Percentiles rank a stretch among this genome's conserved stretches.
Conservation (phyloP, 2,888 invertebrate species). For the Cantharis nigra region DNA sequence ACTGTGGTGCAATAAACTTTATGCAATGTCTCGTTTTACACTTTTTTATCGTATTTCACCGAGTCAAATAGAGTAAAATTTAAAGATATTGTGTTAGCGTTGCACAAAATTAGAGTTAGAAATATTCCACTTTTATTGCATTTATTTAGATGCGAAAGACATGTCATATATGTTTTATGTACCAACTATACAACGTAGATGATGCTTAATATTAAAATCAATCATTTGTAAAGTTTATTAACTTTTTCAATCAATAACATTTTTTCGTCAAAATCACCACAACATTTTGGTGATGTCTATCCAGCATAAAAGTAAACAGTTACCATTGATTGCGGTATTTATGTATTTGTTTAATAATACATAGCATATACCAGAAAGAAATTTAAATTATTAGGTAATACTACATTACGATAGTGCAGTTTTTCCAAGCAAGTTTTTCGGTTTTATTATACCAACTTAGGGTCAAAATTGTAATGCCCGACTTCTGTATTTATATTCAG, state of each 20-base stretch:
- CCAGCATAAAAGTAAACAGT: too few relatives aligned
- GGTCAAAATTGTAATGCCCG: neutral
- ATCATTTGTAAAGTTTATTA: too few relatives aligned
- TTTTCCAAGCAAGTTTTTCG: neutral
- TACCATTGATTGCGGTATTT: too few relatives aligned
- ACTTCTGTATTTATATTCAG: neutral
- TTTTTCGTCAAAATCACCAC: too few relatives aligned
- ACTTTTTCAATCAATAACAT: too few relatives aligned
- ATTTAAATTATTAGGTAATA: too few relatives aligned
- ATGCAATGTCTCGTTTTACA: neutral
- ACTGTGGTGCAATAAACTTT: neutral
- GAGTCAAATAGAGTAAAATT: neutral
- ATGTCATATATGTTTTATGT: neutral
- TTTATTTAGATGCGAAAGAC: neutral
- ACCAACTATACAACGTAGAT: too few relatives aligned
- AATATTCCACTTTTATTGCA: neutral
- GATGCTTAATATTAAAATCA: too few relatives aligned
- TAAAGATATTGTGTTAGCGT: neutral
- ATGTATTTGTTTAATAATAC: too few relatives aligned
- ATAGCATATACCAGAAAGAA: too few relatives aligned
- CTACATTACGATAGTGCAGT: neutral
- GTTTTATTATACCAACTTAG: neutral
- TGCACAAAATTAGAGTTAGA: neutral
- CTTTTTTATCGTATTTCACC: neutral
- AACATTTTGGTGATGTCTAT: too few relatives aligned